These are phyloP conservation scores for Campaea margaritaria DNA, from an alignment of 2,888 invertebrate species.

Conservation along the genomic window DNA sequence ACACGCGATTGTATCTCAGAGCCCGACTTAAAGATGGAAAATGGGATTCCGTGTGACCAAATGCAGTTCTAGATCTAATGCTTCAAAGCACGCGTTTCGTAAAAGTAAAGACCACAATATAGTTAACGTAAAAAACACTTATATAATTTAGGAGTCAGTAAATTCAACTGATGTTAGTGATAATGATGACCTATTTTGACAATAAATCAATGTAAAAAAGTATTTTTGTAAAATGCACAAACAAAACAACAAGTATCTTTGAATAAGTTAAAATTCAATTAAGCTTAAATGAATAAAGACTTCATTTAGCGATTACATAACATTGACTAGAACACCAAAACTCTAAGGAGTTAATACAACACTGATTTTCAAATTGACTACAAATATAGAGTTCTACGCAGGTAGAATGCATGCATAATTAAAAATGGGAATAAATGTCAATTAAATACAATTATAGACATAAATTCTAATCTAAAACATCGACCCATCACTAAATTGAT, in stretches of 20 bases:
- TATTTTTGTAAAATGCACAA: no score
- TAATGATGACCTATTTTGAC: background rate
- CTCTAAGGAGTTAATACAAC: background rate
- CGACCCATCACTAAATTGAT: background rate
- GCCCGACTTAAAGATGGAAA: no score
- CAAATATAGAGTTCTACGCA: background rate
- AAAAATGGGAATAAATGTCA: background rate
- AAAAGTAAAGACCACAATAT: no score
- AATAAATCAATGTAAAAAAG: background rate
- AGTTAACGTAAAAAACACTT: no score
- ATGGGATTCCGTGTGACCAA: no score
- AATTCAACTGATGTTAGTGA: no score
- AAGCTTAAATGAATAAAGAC: background rate
- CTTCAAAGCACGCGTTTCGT: no score
- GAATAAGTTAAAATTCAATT: background rate
- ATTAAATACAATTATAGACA: no score
- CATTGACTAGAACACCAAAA: constrained; percentile 4
- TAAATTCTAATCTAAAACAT: no score
- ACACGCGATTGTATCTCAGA: no score
- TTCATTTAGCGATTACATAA: background rate
- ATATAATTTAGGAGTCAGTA: no score
- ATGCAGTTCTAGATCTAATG: no score
- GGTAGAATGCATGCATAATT: background rate
- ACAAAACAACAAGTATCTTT: background rate
- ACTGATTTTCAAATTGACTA: background rate